Evolutionary conservation across 2,113 vertebrate genomes (phyloP), one percentile per base, ranked within the genome.

Genomic region (Larimichthys polyactis): DNA sequence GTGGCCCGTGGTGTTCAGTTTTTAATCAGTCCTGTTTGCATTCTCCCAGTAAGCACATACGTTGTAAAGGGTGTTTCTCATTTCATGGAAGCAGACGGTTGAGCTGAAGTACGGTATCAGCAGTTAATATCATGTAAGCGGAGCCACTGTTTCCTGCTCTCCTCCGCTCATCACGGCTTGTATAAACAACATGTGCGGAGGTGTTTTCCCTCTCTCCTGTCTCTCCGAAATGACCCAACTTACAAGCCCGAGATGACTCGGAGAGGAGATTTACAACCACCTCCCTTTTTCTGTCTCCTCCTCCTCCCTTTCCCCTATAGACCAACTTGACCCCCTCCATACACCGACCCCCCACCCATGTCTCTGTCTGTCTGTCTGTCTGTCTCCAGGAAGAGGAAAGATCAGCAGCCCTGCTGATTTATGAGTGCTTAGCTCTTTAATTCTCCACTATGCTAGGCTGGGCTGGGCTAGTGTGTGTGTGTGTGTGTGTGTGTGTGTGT

Each of bases 341-440:
- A 82, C 24, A 58, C 75, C 59, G 8, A 70, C 58, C 74, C 68
- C 52, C 69, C 69, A 54, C 69, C 58, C 59, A 58, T 32, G 46
- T 87, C 73, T 73, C 78, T 85, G 75, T 89, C 82, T 88, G 66
- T 83, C 27, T 88, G 66, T 83, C 27, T 59, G 74, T 88, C 82
- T 58, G 72, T 81, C 86, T 79, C 75, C 70, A 86, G 84, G 82
- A 90, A 91, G 77, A 81, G 85, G 71, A 78, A 76, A 78, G 83
- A 76, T 71, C 67, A 84, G 77, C 81, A 32, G 63, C 59, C 40
- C 40, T 44, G 27, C 55, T 87, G 87, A 92, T 92, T 92, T 89
- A 92, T 83, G 75, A 90, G 60, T 87, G 86, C 84, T 88, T 85
- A 83, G 89, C 63, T 87, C 87, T 83, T 90, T 90, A 87, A 90